These are phyloP conservation scores for Ateles fusciceps DNA, from an alignment of 2,797 vertebrate species.

Conservation along the genomic window DNA sequence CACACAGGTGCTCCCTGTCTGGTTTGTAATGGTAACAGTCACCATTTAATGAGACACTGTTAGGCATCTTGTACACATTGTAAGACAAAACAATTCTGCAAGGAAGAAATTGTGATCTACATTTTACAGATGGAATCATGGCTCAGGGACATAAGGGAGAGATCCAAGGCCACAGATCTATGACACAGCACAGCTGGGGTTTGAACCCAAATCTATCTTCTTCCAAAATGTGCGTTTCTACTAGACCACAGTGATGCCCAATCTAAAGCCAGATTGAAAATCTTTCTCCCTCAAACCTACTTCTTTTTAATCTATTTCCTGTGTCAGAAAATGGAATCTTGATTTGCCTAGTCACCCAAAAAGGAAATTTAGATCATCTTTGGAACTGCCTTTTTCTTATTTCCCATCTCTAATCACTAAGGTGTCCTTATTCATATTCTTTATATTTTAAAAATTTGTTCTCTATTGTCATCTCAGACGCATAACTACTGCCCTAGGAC, in stretches of 20 bases:
- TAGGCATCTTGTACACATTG: neutral
- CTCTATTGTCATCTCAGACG: neutral
- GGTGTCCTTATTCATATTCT: neutral
- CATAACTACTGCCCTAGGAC: neutral
- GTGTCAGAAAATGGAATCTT: neutral
- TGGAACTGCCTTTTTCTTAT: neutral
- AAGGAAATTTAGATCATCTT: neutral
- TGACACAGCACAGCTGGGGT: rapidly evolving
- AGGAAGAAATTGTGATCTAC: neutral
- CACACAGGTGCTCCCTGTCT: neutral
- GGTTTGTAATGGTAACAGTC: neutral
- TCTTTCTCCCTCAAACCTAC: neutral
- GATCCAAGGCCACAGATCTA: neutral
- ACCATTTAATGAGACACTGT: too few relatives aligned
- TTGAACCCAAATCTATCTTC: neutral
- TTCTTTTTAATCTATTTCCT: neutral
- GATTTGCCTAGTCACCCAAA: neutral
- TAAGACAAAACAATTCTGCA: neutral
- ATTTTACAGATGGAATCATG: neutral
- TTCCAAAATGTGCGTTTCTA: neutral
- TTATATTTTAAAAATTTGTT: neutral
- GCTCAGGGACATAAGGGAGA: neutral
- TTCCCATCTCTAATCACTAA: neutral
- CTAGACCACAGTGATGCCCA: neutral
- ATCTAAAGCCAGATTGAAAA: neutral